phyloP scores from a whole-genome alignment of 2,797 vertebrate species.

The Rousettus madagascariensis region DNA sequence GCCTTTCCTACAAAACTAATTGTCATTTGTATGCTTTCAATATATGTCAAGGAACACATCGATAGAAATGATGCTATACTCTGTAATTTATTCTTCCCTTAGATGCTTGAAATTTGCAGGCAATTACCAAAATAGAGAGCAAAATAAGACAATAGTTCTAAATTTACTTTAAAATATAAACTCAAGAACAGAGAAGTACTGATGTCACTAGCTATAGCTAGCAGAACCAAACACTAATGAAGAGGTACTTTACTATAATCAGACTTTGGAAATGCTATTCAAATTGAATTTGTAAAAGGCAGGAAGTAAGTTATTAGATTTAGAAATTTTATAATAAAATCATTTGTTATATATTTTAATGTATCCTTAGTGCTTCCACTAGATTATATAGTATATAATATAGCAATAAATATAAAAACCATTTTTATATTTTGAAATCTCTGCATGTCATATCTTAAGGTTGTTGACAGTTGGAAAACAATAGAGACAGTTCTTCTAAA shows the following conservation, averaged over 20 bases:
- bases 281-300: conserved; percentile 63
- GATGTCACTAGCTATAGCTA: not conserved
- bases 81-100: conserved; percentile 25
- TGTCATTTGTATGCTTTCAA: conserved; percentile 75
- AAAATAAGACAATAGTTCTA: conserved; percentile 48
- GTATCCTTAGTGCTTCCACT: not conserved
- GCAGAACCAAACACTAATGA: conserved; percentile 48
- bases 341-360: conserved; percentile 37
- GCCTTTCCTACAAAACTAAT: conserved; percentile 71
- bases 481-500: conserved; percentile 1
- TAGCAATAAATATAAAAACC: not conserved
- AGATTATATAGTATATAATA: not conserved
- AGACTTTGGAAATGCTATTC: conserved; percentile 61
- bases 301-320: conserved; percentile 59
- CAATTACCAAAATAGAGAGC: conserved; percentile 60
- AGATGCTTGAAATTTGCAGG: conserved; percentile 44
- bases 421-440: conserved; percentile 35
- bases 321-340: conserved; percentile 58
- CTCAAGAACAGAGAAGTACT: not conserved
- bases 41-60: conserved; percentile 64
- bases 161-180: conserved; percentile 72
- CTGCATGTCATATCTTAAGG: not conserved
- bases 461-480: conserved; percentile 53
- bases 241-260: conserved; percentile 42
- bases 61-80: conserved; percentile 65